Conservation (phyloP, 2,113 vertebrate genomes). For the Podilymbus podiceps region DNA sequence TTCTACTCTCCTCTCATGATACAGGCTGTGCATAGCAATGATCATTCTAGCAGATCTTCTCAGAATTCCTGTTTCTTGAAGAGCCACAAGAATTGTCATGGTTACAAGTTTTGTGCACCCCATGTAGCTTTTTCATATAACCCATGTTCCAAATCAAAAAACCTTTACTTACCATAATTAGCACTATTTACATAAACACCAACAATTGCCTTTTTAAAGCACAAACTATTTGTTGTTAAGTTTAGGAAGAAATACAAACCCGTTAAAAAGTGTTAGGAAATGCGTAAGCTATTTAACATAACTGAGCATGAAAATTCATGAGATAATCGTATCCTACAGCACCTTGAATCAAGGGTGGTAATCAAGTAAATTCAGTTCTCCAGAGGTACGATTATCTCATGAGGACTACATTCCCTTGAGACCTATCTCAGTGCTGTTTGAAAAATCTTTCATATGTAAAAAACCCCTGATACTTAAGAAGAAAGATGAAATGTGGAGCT, state of each 20-base stretch:
- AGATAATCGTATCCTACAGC: not conserved
- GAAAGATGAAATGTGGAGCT: not conserved
- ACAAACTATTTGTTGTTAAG: not conserved
- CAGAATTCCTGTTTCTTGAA: not conserved
- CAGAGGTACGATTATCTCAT: not conserved
- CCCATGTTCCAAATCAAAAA: not conserved
- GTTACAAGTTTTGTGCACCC: not conserved
- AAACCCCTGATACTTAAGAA: not conserved
- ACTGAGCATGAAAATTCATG: not conserved
- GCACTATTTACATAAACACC: not conserved
- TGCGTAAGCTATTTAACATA: not conserved
- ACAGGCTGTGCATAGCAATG: accelerated
- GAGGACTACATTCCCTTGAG: not conserved
- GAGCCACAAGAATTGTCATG: not conserved
- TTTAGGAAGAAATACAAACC: not conserved
- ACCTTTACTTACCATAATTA: not conserved
- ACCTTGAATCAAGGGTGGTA: not conserved
- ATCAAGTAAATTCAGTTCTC: not conserved
- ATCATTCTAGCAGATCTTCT: not conserved
- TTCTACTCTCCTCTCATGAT: not conserved
- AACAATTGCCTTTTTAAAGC: not conserved
- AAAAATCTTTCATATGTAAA: not conserved
- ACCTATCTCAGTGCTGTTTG: not conserved
- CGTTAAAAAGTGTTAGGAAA: not conserved
- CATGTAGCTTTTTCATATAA: not conserved